Percentiles rank a stretch among this genome's conserved stretches.
These are phyloP conservation scores for Biston stratarius DNA, from an alignment of 2,888 invertebrate genomes.

Conservation along the genomic window DNA sequence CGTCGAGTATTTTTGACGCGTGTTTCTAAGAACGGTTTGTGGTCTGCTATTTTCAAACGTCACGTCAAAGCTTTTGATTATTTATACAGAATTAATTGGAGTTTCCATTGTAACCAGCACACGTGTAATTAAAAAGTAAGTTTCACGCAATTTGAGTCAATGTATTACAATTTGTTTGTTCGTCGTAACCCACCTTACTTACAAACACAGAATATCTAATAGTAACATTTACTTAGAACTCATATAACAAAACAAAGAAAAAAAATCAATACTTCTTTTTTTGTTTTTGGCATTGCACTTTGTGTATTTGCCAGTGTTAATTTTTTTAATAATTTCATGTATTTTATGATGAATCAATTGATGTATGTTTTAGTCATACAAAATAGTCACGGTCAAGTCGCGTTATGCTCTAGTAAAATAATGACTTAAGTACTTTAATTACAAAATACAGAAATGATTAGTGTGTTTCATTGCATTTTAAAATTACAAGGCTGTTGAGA, in stretches of 20 bases:
- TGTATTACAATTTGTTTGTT: slow-evolving; percentile 34
- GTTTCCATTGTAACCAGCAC: slow-evolving; percentile 40
- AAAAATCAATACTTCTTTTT: neutral
- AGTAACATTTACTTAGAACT: no score
- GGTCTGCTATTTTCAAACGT: slow-evolving; percentile 28
- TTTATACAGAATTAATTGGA: slow-evolving; percentile 37
- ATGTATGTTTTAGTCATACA: no score
- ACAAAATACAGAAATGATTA: no score
- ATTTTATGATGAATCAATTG: no score
- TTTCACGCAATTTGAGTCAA: slow-evolving; percentile 39
- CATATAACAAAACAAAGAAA: neutral
- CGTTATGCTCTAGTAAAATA: no score
- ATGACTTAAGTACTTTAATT: no score
- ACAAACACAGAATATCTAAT: neutral
- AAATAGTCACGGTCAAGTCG: no score
- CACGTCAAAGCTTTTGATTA: slow-evolving; percentile 44
- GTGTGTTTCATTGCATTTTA: no score
- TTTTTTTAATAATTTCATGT: no score
- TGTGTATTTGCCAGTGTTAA: no score
- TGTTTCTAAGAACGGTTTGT: slow-evolving; percentile 3
- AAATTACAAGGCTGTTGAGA: no score
- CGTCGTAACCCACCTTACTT: slow-evolving; percentile 5
- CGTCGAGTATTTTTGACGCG: slow-evolving; percentile 5
- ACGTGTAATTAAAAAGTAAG: slow-evolving; percentile 48
- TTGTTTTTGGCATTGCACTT: no score